phyloP scores from a whole-genome alignment of 2,888 invertebrate species.

The Fragum fragum region DNA sequence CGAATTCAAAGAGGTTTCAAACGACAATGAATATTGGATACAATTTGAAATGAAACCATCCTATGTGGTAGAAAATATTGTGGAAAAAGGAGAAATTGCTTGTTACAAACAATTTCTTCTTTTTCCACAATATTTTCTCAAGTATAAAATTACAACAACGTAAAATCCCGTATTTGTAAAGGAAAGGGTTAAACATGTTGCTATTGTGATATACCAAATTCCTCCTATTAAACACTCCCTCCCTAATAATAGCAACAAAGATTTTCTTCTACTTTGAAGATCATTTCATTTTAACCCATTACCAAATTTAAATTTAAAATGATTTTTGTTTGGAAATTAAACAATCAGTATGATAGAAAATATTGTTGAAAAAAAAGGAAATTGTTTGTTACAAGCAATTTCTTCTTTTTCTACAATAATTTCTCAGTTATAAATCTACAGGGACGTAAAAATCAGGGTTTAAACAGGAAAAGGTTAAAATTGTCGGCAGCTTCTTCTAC shows the following conservation, averaged over 20 bases:
- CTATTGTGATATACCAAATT: not conserved
- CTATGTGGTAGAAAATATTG: not conserved
- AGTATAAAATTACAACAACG: not conserved
- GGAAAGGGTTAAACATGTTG: not conserved
- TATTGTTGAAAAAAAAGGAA: not conserved
- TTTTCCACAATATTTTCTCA: not conserved
- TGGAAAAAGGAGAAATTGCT: not conserved
- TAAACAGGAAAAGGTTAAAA: too few relatives aligned
- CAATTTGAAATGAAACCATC: not conserved
- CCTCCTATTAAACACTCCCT: too few relatives aligned
- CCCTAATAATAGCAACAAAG: too few relatives aligned
- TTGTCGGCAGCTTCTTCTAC: not conserved
- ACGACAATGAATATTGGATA: not conserved
- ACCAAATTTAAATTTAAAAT: too few relatives aligned
- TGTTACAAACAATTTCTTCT: not conserved
- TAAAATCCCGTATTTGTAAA: too few relatives aligned
- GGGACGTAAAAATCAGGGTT: too few relatives aligned
- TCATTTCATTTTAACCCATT: too few relatives aligned
- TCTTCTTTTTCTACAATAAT: conserved; percentile 5
- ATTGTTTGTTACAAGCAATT: not conserved
- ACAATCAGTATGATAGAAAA: not conserved
- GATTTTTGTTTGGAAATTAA: not conserved
- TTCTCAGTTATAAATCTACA: not conserved
- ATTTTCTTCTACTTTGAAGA: too few relatives aligned
- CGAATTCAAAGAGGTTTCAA: too few relatives aligned